Percentiles rank a stretch among this genome's conserved stretches.
These are phyloP conservation scores for Gymnarchus niloticus DNA, from an alignment of 2,113 vertebrate genomes.

Conservation along the genomic window DNA sequence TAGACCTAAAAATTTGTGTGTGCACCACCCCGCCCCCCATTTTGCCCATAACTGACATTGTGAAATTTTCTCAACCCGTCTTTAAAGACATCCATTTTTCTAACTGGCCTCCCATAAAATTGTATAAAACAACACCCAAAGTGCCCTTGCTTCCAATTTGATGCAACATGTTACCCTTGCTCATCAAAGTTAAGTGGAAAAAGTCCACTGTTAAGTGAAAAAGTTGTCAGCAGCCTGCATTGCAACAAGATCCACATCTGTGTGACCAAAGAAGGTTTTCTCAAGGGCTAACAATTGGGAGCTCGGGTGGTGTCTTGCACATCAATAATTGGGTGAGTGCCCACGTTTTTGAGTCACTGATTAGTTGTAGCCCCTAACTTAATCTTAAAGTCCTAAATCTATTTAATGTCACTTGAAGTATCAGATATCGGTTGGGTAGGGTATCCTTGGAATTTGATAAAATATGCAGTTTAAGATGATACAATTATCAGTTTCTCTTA, in stretches of 20 bases:
- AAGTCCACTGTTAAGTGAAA: no score
- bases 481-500: background rate
- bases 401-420: background rate
- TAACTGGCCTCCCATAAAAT: background rate
- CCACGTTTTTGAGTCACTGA: background rate
- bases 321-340: background rate
- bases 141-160: no score
- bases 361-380: background rate
- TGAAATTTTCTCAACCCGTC: no score
- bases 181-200: no score
- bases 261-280: no score
- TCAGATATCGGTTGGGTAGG: background rate
- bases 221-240: background rate
- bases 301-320: no score
- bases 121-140: no score
- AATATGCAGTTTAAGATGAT: background rate
- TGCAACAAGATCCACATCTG: background rate
- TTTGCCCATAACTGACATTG: background rate
- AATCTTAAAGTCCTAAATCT: background rate
- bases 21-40: background rate
- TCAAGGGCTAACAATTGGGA: no score
- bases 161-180: no score
- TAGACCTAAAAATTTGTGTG: background rate
- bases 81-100: no score
- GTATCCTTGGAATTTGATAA: background rate